Conservation (phyloP, 2,888 invertebrate genomes). For the Epistrophe eligans region DNA sequence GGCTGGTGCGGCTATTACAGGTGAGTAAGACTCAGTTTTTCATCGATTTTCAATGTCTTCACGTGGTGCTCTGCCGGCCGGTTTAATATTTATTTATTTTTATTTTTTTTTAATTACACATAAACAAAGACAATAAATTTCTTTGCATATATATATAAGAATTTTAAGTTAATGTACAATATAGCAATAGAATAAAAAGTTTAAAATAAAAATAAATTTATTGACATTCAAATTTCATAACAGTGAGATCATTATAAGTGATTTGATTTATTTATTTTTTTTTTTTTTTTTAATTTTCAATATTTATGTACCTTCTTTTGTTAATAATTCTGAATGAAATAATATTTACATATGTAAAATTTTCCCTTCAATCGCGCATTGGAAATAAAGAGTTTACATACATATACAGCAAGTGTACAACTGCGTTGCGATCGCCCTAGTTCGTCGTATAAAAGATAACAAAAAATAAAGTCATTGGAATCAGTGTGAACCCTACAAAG, state of each 20-base stretch:
- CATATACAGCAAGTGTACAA: slow-evolving; percentile 15
- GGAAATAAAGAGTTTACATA: slow-evolving; percentile 54
- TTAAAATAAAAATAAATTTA: not conserved
- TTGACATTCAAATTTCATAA: not conserved
- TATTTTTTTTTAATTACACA: not conserved
- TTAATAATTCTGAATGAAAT: slow-evolving; percentile 28
- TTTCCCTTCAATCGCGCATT: slow-evolving; percentile 11
- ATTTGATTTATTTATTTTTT: not conserved
- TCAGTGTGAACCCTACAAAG: slow-evolving; percentile 24
- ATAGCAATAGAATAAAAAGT: not conserved
- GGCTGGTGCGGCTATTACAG: slow-evolving; percentile 51
- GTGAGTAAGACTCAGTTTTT: slow-evolving; percentile 69
- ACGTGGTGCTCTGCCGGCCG: slow-evolving; percentile 52
- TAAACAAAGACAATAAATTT: slow-evolving; percentile 37
- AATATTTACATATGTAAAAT: slow-evolving; percentile 19
- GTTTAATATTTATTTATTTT: no score
- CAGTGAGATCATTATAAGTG: not conserved
- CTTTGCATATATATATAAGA: no score
- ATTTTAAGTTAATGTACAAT: not conserved
- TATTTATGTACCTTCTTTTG: not conserved
- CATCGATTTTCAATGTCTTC: slow-evolving; percentile 55
- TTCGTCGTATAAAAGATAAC: slow-evolving; percentile 43
- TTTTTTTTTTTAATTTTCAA: not conserved
- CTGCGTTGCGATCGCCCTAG: slow-evolving; percentile 59
- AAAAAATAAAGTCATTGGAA: slow-evolving; percentile 28